Percentiles rank a stretch among this genome's conserved stretches.
These are phyloP conservation scores for Oceanodroma tethys DNA, from an alignment of 2,113 vertebrate genomes.

Conservation along the genomic window DNA sequence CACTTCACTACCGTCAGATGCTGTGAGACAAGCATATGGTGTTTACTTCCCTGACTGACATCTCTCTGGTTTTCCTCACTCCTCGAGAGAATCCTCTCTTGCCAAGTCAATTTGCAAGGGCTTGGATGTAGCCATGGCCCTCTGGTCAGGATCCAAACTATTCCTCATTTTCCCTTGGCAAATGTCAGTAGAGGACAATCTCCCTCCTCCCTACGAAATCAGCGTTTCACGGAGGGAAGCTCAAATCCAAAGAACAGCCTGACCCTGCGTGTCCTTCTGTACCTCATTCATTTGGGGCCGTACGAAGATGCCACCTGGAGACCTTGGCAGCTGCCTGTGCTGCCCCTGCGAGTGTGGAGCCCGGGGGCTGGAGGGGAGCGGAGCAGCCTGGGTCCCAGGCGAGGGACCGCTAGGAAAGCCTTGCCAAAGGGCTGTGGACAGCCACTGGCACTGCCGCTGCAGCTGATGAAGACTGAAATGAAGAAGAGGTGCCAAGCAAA, in stretches of 20 bases:
- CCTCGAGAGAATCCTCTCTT: constrained; percentile 53
- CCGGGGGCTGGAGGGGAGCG: background rate
- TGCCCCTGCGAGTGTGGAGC: background rate
- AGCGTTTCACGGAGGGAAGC: background rate
- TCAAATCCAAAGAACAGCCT: background rate
- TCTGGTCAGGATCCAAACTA: constrained; percentile 55
- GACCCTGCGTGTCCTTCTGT: background rate
- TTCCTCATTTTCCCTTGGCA: constrained; percentile 55
- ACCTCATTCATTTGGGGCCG: background rate
- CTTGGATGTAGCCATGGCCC: constrained; percentile 62
- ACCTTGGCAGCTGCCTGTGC: background rate
- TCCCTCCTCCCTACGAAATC: background rate
- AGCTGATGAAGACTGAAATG: constrained; percentile 21
- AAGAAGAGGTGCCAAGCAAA: background rate
- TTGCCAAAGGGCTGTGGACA: background rate
- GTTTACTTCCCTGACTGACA: constrained; percentile 64
- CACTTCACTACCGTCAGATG: constrained; percentile 45
- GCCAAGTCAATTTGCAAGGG: constrained; percentile 74
- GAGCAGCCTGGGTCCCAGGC: background rate
- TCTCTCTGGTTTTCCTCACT: constrained; percentile 50
- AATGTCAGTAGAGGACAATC: constrained; percentile 18
- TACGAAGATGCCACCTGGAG: background rate
- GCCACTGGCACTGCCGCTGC: background rate
- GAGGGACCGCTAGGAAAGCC: background rate
- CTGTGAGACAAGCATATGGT: constrained; percentile 67